These are phyloP conservation scores for Oreocharis arfaki DNA, from an alignment of 2,113 vertebrate genomes.

Conservation along the genomic window DNA sequence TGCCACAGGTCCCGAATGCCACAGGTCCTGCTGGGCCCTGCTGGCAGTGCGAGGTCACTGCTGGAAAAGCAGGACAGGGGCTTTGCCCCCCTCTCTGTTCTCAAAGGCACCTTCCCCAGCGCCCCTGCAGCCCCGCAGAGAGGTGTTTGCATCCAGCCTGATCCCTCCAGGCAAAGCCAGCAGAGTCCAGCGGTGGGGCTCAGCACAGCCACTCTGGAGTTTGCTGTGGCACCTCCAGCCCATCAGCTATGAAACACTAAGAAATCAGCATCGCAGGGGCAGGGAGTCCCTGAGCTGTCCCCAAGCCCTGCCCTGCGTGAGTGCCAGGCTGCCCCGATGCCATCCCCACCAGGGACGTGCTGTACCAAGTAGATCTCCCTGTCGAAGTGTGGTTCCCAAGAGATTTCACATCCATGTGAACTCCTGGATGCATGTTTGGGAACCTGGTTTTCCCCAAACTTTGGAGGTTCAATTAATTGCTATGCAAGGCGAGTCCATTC, in stretches of 20 bases:
- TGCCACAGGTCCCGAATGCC: neutral
- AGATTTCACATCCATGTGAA: neutral
- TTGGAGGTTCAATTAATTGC: constrained; percentile 36
- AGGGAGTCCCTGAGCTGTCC: neutral
- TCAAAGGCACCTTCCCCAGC: neutral
- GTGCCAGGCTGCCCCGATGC: fast-evolving
- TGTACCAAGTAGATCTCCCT: neutral
- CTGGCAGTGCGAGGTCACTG: neutral
- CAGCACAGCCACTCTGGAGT: neutral
- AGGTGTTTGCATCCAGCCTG: neutral
- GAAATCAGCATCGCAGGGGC: neutral
- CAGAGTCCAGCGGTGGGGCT: fast-evolving
- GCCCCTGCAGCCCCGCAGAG: neutral
- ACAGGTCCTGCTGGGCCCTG: neutral
- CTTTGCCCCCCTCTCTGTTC: neutral
- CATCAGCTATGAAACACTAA: neutral
- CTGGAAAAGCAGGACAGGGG: neutral
- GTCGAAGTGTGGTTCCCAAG: neutral
- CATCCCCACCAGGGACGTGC: neutral
- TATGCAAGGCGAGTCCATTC: constrained; percentile 14
- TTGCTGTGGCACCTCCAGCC: neutral
- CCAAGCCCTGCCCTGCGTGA: neutral
- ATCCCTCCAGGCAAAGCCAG: neutral
- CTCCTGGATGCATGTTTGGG: neutral
- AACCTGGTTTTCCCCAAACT: neutral